Evolutionary conservation across 2,797 vertebrate species (phyloP).

Genomic region (Monodelphis domestica): DNA sequence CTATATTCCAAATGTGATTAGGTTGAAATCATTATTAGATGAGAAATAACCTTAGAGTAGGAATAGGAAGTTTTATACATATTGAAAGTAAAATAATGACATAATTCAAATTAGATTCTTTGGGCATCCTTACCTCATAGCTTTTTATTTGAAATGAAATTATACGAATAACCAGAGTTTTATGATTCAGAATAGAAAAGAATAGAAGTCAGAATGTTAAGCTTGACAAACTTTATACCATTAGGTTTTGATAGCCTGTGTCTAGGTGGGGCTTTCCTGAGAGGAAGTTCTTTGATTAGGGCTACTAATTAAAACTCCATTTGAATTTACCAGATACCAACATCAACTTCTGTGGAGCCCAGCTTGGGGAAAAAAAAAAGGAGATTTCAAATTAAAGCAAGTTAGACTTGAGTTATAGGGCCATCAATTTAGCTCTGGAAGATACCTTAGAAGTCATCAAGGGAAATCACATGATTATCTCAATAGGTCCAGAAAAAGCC

Average conservation of each 20-base stretch:
- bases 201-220: background rate
- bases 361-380: background rate
- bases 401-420: background rate
- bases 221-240: background rate
- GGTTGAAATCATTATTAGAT: slow-evolving; percentile 26
- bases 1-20: background rate
- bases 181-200: background rate
- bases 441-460: background rate
- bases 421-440: background rate
- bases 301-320: background rate
- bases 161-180: background rate
- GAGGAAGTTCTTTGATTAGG: background rate
- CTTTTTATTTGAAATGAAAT: background rate
- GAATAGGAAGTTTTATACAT: fast-evolving
- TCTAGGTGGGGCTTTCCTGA: background rate
- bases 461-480: background rate
- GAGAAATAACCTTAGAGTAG: background rate
- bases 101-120: background rate
- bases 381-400: background rate
- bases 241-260: background rate
- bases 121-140: background rate
- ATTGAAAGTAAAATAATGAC: fast-evolving
- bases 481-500: no score
- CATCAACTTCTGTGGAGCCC: background rate
- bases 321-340: background rate